phyloP scores from a whole-genome alignment of 2,113 vertebrate species.

The Ivindomyrus marchei region DNA sequence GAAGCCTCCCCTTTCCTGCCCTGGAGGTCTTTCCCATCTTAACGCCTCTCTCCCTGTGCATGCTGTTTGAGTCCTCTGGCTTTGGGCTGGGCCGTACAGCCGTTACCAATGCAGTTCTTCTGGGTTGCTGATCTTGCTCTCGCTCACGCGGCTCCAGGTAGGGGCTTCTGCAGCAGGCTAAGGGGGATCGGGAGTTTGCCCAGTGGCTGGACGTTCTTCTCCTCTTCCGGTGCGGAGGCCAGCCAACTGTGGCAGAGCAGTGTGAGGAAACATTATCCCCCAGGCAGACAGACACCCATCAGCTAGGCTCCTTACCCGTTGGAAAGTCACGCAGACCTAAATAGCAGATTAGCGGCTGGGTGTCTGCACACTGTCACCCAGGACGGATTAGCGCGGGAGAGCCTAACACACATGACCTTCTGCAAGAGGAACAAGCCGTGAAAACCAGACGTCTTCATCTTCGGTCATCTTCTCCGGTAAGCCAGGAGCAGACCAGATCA shows the following conservation, averaged over 20 bases:
- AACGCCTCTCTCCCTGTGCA: constrained; percentile 39
- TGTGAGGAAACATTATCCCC: constrained; percentile 38
- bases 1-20: constrained; percentile 38
- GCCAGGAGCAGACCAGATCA: background rate
- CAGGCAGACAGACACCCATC: constrained; percentile 14
- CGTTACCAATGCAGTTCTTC: too few relatives aligned
- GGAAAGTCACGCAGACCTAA: constrained; percentile 14
- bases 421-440: background rate
- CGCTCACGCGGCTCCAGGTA: background rate
- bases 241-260: background rate
- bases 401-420: background rate
- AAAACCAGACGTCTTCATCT: background rate
- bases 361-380: background rate
- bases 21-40: constrained; percentile 39
- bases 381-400: background rate
- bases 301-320: constrained; percentile 25
- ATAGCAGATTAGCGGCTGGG: background rate
- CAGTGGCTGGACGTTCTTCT: background rate
- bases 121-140: background rate
- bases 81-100: background rate
- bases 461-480: background rate
- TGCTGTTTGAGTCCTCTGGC: constrained; percentile 20
- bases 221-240: background rate
- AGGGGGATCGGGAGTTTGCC: background rate
- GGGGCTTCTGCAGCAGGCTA: background rate